These are phyloP conservation scores for Polylopha cassiicola DNA, from an alignment of 2,888 invertebrate genomes.

Conservation along the genomic window DNA sequence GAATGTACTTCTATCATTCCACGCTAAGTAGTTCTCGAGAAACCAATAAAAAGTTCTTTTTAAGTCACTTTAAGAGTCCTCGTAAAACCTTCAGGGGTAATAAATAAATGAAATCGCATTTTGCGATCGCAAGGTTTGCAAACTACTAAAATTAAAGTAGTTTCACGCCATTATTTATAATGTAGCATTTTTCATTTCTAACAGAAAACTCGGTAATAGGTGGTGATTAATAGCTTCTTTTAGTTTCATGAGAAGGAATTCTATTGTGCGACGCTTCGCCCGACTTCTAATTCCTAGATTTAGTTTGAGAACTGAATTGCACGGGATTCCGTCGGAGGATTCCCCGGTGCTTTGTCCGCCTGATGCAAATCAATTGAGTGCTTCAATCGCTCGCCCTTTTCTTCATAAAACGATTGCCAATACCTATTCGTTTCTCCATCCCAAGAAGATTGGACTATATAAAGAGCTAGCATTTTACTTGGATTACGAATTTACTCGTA, in stretches of 20 bases:
- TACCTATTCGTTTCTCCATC: slow-evolving; percentile 40
- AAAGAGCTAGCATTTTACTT: slow-evolving; percentile 12
- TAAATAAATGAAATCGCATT: slow-evolving; percentile 20
- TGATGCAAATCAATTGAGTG: slow-evolving; percentile 65
- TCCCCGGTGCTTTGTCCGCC: slow-evolving; percentile 50
- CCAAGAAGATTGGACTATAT: slow-evolving; percentile 31
- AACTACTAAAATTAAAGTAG: slow-evolving; percentile 22
- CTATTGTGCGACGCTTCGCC: slow-evolving; percentile 37
- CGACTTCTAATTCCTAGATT: slow-evolving; percentile 52
- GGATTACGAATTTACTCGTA: slow-evolving; percentile 4
- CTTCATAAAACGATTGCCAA: slow-evolving; percentile 52
- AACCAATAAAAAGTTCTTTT: too few species aligned
- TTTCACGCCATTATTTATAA: slow-evolving; percentile 20
- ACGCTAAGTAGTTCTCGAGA: too few species aligned
- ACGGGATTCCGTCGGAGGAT: slow-evolving; percentile 38
- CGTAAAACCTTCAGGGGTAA: slow-evolving; percentile 9
- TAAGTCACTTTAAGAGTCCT: slow-evolving; percentile 5
- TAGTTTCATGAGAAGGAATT: slow-evolving; percentile 40
- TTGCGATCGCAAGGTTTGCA: slow-evolving; percentile 17
- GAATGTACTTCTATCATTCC: too few species aligned
- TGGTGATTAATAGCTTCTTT: slow-evolving; percentile 25
- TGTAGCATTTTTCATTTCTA: slow-evolving; percentile 20
- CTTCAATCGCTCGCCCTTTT: slow-evolving; percentile 29
- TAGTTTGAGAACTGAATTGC: slow-evolving; percentile 52
- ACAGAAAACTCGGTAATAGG: slow-evolving; percentile 19